Conservation (phyloP, 2,113 vertebrate genomes). For the Trogon melanurus region DNA sequence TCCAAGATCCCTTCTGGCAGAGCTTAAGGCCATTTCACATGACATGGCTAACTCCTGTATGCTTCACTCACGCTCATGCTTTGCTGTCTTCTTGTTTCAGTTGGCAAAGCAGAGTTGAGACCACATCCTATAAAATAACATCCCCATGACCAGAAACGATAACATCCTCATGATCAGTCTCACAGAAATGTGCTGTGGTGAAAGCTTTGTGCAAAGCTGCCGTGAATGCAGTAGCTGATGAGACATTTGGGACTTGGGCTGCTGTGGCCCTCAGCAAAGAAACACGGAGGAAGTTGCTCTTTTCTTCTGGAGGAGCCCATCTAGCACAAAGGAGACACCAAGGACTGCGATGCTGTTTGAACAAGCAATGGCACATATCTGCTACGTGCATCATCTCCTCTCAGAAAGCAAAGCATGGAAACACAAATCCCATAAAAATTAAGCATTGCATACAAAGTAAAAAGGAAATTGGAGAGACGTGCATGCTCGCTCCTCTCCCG, state of each 20-base stretch:
- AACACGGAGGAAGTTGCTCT: background rate
- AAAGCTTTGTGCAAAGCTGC: background rate
- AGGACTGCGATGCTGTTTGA: background rate
- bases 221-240: accelerated
- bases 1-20: background rate
- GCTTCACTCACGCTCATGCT: background rate
- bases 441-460: background rate
- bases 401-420: background rate
- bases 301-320: background rate
- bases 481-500: accelerated
- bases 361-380: background rate
- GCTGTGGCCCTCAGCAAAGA: background rate
- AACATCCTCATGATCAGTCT: background rate
- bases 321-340: background rate
- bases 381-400: background rate
- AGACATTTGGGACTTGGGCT: background rate
- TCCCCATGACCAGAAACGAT: too few species aligned
- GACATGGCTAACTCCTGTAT: background rate
- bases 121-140: background rate
- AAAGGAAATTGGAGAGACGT: background rate
- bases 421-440: background rate
- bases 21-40: background rate
- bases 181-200: background rate
- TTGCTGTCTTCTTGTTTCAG: background rate
- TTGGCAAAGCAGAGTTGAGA: background rate